A percentile compares a stretch with the other conserved stretches of the same genome.
Conservation (phyloP, 2,888 invertebrate genomes). For the Drosophila cracens region DNA sequence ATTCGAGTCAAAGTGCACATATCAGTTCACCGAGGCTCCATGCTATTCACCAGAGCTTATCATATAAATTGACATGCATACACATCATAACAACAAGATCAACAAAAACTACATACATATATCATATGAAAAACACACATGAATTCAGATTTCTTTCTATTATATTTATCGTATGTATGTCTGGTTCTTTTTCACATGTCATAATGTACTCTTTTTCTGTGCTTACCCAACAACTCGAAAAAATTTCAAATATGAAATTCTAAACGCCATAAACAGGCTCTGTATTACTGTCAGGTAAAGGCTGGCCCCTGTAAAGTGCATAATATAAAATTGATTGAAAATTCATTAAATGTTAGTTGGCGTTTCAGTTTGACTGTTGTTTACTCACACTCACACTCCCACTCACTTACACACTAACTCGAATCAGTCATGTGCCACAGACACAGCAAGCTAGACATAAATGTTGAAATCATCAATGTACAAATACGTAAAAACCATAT, state of each 20-base stretch:
- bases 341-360: constrained; percentile 75
- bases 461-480: constrained; percentile 34
- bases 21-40: constrained; percentile 31
- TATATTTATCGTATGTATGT: constrained; percentile 44
- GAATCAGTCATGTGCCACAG: constrained; percentile 24
- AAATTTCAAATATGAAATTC: constrained; percentile 51
- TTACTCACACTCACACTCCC: constrained; percentile 27
- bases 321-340: constrained; percentile 62
- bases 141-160: constrained; percentile 36
- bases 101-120: constrained; percentile 10
- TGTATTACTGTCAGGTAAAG: constrained; percentile 85
- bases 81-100: constrained; percentile 22
- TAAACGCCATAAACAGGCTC: constrained; percentile 80
- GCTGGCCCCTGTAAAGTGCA: constrained; percentile 58
- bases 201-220: constrained; percentile 66
- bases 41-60: constrained; percentile 60
- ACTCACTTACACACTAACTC: constrained; percentile 14
- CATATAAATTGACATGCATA: constrained; percentile 72
- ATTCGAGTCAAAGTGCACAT: constrained; percentile 36
- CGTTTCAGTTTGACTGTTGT: constrained; percentile 76
- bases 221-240: constrained; percentile 45
- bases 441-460: constrained; percentile 17
- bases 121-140: constrained; percentile 35
- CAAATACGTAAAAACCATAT: constrained; percentile 14
- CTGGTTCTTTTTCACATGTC: constrained; percentile 56